These are phyloP conservation scores for Leptopilina myrica DNA, from an alignment of 2,888 invertebrate species.

Conservation along the genomic window DNA sequence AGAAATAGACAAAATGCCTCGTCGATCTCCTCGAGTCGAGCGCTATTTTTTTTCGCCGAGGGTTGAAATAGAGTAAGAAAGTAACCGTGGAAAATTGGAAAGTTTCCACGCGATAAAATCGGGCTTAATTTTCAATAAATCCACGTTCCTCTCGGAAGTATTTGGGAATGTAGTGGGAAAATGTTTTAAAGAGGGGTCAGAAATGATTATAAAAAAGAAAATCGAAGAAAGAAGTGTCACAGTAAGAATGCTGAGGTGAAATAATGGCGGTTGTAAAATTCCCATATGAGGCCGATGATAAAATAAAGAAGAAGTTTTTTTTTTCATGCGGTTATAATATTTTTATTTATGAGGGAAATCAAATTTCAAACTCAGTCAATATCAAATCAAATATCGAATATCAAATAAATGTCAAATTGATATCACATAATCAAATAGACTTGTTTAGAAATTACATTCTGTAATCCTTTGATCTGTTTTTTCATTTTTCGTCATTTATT, in stretches of 20 bases:
- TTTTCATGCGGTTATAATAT: too few species aligned
- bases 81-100: slow-evolving; percentile 72
- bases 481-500: too few species aligned
- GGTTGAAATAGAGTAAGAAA: slow-evolving; percentile 64
- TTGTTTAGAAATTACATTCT: too few species aligned
- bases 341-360: too few species aligned
- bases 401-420: too few species aligned
- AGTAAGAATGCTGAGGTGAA: slow-evolving; percentile 39
- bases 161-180: slow-evolving; percentile 51
- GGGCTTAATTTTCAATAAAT: slow-evolving; percentile 74
- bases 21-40: slow-evolving; percentile 42
- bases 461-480: too few species aligned
- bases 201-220: background rate
- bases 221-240: slow-evolving; percentile 9
- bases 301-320: too few species aligned
- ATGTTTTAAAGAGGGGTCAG: slow-evolving; percentile 10
- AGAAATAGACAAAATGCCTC: slow-evolving; percentile 25
- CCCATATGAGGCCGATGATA: too few species aligned
- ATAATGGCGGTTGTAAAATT: slow-evolving; percentile 28
- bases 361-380: too few species aligned
- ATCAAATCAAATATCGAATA: too few species aligned
- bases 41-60: background rate
- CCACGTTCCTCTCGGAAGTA: slow-evolving; percentile 56
- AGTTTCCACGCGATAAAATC: slow-evolving; percentile 74
- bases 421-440: too few species aligned